Base-by-base conservation (phyloP, 2,888 invertebrate genomes). In the Leptinotarsa tumamoca region DNA sequence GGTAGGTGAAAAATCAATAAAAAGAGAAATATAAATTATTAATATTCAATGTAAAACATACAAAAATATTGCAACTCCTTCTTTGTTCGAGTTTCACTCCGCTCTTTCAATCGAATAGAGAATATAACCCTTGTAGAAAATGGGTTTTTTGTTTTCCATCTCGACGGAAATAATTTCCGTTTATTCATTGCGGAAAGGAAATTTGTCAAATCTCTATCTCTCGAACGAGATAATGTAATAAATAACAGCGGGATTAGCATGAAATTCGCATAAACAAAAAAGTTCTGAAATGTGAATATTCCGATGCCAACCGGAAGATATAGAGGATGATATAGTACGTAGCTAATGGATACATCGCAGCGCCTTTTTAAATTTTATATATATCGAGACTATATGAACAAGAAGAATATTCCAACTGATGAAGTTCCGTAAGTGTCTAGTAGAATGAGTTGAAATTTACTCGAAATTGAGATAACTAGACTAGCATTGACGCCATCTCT, bases 291-390 rank as follows among this genome's bases (percentile, higher is more conserved):
- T 84, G 83, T 85, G 86, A 83, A 84, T 86, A 84, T 84, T 83
- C 82, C 85, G 84, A 86, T 85, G 86, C 85, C 85, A 85, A 86
- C 84, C 86, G 87, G 87, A 86, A 87, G 86, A 85, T 85, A 86
- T 86, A 86, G 83, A 82, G 82, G 82, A 86, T 87, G 87, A 87
- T 86, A 84, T 83, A 87, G 80, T 79, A 76, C 78, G 71, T 77
- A 74, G 74, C 79, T 80, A 83, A 84, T 84, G 83, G 82, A 82
- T 84, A 80, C 79, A 79, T 83, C 82, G 82, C 80, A 83, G 83
- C 83, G 83, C 84, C 82, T 84, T 82, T 78, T 78, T 76, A 49
- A 77, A 73, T 77, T 78, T 79, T 79, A 76, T 79, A 77, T 80
- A 77, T 80, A 74, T 75, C 68, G 58, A 63, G 71, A 75, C 63